Evolutionary conservation across 1,140 invertebrate genomes (phyloP).

Genomic region (Drosophila azteca): DNA sequence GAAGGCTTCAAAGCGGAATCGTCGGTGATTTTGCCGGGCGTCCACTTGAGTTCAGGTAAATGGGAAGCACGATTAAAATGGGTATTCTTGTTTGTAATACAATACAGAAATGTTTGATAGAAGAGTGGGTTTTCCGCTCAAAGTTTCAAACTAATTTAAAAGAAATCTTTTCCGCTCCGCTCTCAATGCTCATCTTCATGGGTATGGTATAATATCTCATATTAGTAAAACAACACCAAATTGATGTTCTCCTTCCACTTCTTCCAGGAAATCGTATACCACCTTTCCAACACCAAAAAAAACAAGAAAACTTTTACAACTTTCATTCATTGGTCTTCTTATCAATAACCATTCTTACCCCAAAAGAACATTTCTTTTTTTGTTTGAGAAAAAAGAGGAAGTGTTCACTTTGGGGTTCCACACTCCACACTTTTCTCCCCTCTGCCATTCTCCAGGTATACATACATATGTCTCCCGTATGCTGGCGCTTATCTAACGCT

Average conservation of each 20-base stretch:
- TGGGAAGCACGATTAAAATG: background rate
- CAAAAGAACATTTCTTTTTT: background rate
- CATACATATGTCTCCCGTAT: conserved; percentile 31
- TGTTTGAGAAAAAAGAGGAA: conserved; percentile 43
- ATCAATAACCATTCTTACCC: conserved; percentile 9
- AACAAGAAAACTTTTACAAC: background rate
- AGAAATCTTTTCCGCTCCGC: background rate
- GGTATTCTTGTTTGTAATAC: background rate
- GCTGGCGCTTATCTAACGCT: conserved; percentile 75
- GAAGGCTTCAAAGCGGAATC: conserved; percentile 63
- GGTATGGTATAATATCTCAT: background rate
- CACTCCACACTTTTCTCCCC: background rate
- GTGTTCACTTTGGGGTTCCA: conserved; percentile 28
- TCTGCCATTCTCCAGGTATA: conserved; percentile 5
- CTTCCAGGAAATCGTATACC: conserved; percentile 21
- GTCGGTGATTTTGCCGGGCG: conserved; percentile 64
- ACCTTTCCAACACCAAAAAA: too few relatives aligned
- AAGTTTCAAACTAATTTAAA: background rate
- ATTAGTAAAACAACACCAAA: background rate
- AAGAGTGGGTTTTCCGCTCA: too few relatives aligned
- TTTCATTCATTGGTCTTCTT: conserved; percentile 32
- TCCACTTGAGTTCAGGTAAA: conserved; percentile 62
- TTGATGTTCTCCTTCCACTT: background rate
- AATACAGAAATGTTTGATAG: too few relatives aligned
- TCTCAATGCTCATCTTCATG: background rate